Evolutionary conservation across 2,797 vertebrate genomes (phyloP), one percentile per base, ranked within the genome.

Genomic region (Lepidocolaptes lacrymiger): DNA sequence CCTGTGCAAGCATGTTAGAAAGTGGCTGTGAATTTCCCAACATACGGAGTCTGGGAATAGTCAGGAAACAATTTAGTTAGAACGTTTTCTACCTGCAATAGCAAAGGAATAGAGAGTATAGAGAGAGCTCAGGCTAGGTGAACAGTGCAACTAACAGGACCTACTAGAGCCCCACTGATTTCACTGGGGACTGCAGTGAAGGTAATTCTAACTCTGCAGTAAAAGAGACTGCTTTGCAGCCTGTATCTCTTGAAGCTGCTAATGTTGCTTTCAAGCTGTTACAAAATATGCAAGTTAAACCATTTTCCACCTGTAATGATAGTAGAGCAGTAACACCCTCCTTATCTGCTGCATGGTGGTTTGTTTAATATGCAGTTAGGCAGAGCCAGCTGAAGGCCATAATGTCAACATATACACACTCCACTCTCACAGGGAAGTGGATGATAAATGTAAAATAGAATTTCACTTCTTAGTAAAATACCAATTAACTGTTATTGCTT

Each of bases 271-370:
- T 48, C 3, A 36, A 69, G n/a, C 12, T n/a, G 13, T 76, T 54
- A 55, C 36, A 46, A 80, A 64, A 64, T 17, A 56, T 8, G 5
- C 36, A 74, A 62, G 39, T 54, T 66, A 51, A 59, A 64, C 24
- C 5, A 1, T 0, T 0, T 84, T 48, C 20, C 68, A 12, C 8
- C 24, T 28, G 7, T 11, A 3, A 24, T 10, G 32, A 62, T 24
- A 82, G 20, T 27, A 19, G 30, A 59, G 61, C 48, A 77, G 30
- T 26, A 73, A 64, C 24, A 64, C 12, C 24, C 24, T 69, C 37
- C 55, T 68, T 51, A 73, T 44, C 41, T 59, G 15, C 43, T 83
- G 39, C 44, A 12, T 11, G 3, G 20, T 39, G 30, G 9, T 43
- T 83, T 83, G 30, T 21, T 89, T 62, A 83, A 55, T 21, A 54